Conservation (phyloP, 2,113 vertebrate species). For the Cepphus grylle region DNA sequence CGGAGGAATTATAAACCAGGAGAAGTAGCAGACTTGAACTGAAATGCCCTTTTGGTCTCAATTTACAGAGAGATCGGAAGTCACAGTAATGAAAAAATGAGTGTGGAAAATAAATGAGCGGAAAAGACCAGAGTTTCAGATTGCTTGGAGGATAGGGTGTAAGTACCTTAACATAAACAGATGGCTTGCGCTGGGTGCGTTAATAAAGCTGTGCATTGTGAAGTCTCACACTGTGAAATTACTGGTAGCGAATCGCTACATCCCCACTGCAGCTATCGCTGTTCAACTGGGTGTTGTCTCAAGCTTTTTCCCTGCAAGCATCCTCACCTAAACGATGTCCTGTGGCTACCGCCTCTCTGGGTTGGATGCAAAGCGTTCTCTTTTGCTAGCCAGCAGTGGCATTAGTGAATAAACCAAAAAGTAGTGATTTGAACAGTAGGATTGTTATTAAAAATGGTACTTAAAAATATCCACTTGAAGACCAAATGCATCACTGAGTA, state of each 20-base stretch:
- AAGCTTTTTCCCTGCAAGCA: neutral
- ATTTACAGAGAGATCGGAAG: neutral
- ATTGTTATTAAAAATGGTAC: neutral
- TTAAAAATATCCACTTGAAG: neutral
- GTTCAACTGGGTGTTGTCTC: neutral
- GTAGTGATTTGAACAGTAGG: neutral
- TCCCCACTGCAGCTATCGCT: neutral
- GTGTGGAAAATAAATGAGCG: neutral
- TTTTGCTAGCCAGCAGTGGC: neutral
- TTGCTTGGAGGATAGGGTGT: neutral
- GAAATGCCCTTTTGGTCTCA: neutral
- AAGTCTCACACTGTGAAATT: neutral
- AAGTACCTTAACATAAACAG: neutral
- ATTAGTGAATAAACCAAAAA: neutral
- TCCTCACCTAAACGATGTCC: neutral
- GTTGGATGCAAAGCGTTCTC: neutral
- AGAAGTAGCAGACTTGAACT: neutral
- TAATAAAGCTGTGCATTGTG: rapidly evolving
- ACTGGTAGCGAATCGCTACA: rapidly evolving
- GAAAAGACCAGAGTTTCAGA: neutral
- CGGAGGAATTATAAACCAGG: rapidly evolving
- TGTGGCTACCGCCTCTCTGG: neutral
- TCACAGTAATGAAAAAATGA: neutral
- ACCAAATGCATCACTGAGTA: neutral
- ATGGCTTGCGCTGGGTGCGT: neutral